phyloP scores from a whole-genome alignment of 2,888 invertebrate species.

The Epistrophella euchroma region DNA sequence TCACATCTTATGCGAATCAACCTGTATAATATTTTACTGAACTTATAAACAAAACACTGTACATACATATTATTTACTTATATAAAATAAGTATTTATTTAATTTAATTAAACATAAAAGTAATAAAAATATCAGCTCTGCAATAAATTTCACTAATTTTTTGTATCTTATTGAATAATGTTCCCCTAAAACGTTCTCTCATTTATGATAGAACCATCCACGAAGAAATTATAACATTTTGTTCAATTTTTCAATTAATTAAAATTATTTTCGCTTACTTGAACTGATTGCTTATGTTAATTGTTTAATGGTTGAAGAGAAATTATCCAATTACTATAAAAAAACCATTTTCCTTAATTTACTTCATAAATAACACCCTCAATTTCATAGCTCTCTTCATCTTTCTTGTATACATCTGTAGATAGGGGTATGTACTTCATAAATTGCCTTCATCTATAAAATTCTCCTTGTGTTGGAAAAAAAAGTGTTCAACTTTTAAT shows the following conservation, averaged over 20 bases:
- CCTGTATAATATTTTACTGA: no score
- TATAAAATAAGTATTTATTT: no score
- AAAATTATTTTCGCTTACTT: not conserved
- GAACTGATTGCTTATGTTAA: not conserved
- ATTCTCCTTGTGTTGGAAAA: not conserved
- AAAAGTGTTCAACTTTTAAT: not conserved
- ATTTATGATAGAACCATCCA: not conserved
- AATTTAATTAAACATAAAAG: no score
- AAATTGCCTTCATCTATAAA: not conserved
- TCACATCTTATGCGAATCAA: no score
- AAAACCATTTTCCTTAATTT: not conserved
- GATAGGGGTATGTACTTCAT: not conserved
- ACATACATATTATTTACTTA: no score
- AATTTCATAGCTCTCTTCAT: not conserved
- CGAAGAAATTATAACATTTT: not conserved
- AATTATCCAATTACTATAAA: conserved; percentile 1
- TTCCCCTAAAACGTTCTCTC: not conserved
- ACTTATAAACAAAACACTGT: no score
- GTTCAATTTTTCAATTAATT: not conserved
- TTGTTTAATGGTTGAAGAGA: not conserved
- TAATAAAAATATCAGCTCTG: no score
- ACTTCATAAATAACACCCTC: not conserved
- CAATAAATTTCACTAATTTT: no score
- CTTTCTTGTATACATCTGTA: not conserved
- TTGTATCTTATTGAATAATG: no score